Base-by-base conservation (phyloP, 2,888 invertebrate species). In the Caenorhabditis auriculariae region DNA sequence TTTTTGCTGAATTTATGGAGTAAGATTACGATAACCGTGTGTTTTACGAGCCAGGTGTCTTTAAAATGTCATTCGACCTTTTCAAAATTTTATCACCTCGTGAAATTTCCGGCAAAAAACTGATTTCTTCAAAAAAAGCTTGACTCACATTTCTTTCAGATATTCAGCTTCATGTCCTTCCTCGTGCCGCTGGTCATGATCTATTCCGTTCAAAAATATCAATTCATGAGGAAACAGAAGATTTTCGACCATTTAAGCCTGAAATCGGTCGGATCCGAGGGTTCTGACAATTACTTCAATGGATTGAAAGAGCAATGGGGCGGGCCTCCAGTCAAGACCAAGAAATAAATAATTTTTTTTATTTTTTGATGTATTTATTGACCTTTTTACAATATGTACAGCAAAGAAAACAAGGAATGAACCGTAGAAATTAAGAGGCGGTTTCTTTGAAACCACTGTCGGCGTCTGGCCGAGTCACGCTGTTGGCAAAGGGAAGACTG, bases 231-330 rank as follows among this genome's bases (percentile, higher is more conserved):
- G 12, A 54, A 52, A 23, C 23, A 28, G 2, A 19, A 49, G 6
- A 63, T 63, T n/a, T 32, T 12, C 23, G 49, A 38, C 38, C 63
- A 63, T 21, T 48, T 63, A 15, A 53, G 48, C n/a, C 4, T 63
- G 42, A 63, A 58, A n/a, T 52, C 63, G 0, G 35, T 59, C 9
- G 63, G 63, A 2, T 27, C 29, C 1, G 63, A 58, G 37, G 63
- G 63, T 15, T 56, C 63, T 0, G 45, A 58, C 19, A 51, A 63
- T 21, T 63, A 63, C 44, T 63, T 63, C 27, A 56, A 46, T 17
- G 59, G 57, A 45, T 53, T 63, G 41, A 54, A 55, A 27, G 28
- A 45, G 5, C 63, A 63, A 29, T 63, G 63, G 63, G 55, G 55
- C 21, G 50, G 35, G 49, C 35, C 35, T n/a, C n/a, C n/a, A n/a